Conservation (phyloP, 2,113 vertebrate genomes). For the Cepphus grylle region DNA sequence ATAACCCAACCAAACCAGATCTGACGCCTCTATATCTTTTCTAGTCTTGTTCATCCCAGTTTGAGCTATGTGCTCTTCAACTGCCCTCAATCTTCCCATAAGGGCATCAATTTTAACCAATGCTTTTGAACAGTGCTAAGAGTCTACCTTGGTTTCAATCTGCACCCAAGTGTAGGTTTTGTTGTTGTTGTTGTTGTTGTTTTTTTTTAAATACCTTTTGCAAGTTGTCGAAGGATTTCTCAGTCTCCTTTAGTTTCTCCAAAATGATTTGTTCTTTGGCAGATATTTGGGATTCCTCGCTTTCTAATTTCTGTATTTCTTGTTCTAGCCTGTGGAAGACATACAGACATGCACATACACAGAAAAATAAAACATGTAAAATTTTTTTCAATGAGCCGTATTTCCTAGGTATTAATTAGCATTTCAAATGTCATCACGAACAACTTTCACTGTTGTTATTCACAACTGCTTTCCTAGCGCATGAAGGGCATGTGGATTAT, state of each 20-base stretch:
- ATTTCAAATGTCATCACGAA: not conserved
- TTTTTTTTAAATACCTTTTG: slow-evolving; percentile 83
- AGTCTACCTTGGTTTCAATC: not conserved
- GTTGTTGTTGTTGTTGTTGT: not conserved
- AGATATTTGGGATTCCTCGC: slow-evolving; percentile 94
- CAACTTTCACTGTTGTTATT: not conserved
- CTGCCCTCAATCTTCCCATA: not conserved
- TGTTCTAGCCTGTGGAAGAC: slow-evolving; percentile 85
- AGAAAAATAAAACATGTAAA: slow-evolving; percentile 13
- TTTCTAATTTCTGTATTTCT: slow-evolving; percentile 89
- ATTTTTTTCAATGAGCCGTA: not conserved
- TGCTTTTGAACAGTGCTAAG: not conserved
- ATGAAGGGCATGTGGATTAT: accelerated
- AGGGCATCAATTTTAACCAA: not conserved
- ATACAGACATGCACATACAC: slow-evolving; percentile 59
- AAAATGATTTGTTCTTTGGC: slow-evolving; percentile 95
- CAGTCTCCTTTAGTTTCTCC: slow-evolving; percentile 91
- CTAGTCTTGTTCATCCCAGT: not conserved
- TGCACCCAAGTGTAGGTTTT: not conserved
- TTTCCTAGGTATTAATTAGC: not conserved
- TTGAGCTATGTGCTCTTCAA: not conserved
- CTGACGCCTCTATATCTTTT: not conserved
- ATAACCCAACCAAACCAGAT: not conserved
- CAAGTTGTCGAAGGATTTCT: slow-evolving; percentile 89
- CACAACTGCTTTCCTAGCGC: not conserved